A percentile compares a stretch with the other conserved stretches of the same genome.
Conservation (phyloP, 30 jellyfish, hydroid and myxozoan genomes). For the Pseudorhiza aurosa region DNA sequence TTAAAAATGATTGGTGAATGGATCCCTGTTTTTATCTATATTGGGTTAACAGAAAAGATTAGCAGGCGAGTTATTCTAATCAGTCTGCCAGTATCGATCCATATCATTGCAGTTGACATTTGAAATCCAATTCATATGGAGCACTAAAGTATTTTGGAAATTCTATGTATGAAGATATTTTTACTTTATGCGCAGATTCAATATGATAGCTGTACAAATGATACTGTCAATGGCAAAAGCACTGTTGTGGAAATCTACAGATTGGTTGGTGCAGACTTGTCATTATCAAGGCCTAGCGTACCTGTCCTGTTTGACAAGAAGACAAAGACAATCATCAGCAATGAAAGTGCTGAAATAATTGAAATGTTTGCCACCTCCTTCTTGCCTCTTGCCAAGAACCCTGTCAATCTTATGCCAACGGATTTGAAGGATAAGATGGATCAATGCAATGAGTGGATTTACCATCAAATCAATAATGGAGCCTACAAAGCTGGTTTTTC, state of each 20-base stretch:
- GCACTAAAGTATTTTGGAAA: too few relatives aligned
- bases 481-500: constrained; percentile 74
- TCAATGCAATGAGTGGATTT: constrained; percentile 64
- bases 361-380: constrained; percentile 79
- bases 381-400: constrained; percentile 55
- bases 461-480: constrained; percentile 47
- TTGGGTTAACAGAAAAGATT: too few relatives aligned
- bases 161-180: too few relatives aligned
- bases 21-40: too few relatives aligned
- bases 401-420: constrained; percentile 34
- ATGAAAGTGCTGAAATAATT: constrained; percentile 77
- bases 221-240: constrained; percentile 68
- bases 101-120: too few relatives aligned
- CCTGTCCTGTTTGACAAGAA: constrained; percentile 91
- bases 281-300: constrained; percentile 69
- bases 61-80: too few relatives aligned
- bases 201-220: constrained; percentile 65
- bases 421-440: constrained; percentile 10
- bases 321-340: constrained; percentile 79
- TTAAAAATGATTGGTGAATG: too few relatives aligned
- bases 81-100: too few relatives aligned
- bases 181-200: constrained; percentile 2
- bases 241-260: constrained; percentile 73
- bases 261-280: constrained; percentile 85
- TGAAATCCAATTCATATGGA: too few relatives aligned